phyloP scores from a whole-genome alignment of 2,888 invertebrate genomes.

The Harpagoxenus sublaevis region DNA sequence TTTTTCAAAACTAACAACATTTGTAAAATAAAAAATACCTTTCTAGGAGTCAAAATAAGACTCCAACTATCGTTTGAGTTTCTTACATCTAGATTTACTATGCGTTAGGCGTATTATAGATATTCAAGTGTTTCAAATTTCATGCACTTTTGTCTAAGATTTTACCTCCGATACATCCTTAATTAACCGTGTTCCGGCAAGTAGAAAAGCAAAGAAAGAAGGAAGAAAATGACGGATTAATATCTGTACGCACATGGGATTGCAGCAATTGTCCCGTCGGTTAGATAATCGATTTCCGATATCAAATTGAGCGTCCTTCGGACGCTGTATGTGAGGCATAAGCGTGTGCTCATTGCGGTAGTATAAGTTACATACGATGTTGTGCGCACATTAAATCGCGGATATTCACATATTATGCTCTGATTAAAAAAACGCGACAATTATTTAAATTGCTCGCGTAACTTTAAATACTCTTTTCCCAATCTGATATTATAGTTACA shows the following conservation, averaged over 20 bases:
- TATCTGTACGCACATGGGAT: constrained; percentile 51
- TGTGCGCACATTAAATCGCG: neutral
- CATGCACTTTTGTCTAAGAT: too few relatives aligned
- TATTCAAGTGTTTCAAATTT: too few relatives aligned
- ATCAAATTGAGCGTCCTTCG: constrained; percentile 76
- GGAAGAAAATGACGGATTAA: constrained; percentile 33
- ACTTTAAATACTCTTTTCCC: neutral
- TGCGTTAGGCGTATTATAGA: too few relatives aligned
- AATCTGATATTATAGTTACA: neutral
- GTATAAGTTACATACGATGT: constrained; percentile 26
- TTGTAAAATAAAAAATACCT: too few relatives aligned
- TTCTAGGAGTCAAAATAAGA: too few relatives aligned
- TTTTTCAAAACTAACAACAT: too few relatives aligned
- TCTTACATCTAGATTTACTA: too few relatives aligned
- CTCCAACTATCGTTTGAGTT: too few relatives aligned
- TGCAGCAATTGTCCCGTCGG: constrained; percentile 69
- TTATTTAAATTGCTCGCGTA: neutral
- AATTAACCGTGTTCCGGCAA: neutral
- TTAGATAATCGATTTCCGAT: constrained; percentile 82
- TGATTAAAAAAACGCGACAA: neutral
- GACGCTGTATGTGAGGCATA: constrained; percentile 59
- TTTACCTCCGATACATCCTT: too few relatives aligned
- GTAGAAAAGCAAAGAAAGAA: neutral
- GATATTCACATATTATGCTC: neutral
- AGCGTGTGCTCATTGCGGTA: constrained; percentile 45